Conservation (phyloP, 2,797 vertebrate species). For the Masticophis lateralis region DNA sequence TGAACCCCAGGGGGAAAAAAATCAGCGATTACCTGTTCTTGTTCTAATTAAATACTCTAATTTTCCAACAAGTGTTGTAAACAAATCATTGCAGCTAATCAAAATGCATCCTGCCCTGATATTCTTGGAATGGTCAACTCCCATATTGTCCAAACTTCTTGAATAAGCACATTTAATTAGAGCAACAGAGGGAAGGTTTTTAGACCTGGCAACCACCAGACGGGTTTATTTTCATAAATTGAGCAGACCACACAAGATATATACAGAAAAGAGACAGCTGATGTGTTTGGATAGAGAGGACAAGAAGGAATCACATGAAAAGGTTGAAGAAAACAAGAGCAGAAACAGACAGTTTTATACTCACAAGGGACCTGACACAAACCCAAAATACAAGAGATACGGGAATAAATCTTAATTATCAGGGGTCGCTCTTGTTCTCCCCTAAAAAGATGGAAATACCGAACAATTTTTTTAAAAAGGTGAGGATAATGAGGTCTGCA, state of each 20-base stretch:
- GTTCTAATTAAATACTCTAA: slow-evolving; percentile 39
- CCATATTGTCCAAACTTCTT: slow-evolving; percentile 36
- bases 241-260: slow-evolving; percentile 64
- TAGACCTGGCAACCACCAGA: slow-evolving; percentile 37
- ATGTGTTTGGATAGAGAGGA: slow-evolving; percentile 50
- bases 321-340: slow-evolving; percentile 22
- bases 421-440: neutral
- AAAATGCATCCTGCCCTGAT: slow-evolving; percentile 43
- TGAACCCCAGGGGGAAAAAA: slow-evolving; percentile 23
- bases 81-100: slow-evolving; percentile 47
- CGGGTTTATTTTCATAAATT: slow-evolving; percentile 60
- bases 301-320: slow-evolving; percentile 34
- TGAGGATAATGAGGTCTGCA: neutral
- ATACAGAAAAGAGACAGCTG: slow-evolving; percentile 40
- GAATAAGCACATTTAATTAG: slow-evolving; percentile 52
- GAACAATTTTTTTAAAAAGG: no score
- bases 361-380: neutral
- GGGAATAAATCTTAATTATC: neutral
- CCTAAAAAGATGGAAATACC: neutral
- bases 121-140: slow-evolving; percentile 44
- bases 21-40: slow-evolving; percentile 17
- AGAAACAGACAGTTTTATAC: slow-evolving; percentile 30
- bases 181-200: slow-evolving; percentile 31
- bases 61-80: slow-evolving; percentile 36
- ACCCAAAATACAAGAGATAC: slow-evolving; percentile 16